A percentile compares a stretch with the other conserved stretches of the same genome.
These are phyloP conservation scores for Clanis bilineata DNA, from an alignment of 2,888 invertebrate genomes.

Conservation along the genomic window DNA sequence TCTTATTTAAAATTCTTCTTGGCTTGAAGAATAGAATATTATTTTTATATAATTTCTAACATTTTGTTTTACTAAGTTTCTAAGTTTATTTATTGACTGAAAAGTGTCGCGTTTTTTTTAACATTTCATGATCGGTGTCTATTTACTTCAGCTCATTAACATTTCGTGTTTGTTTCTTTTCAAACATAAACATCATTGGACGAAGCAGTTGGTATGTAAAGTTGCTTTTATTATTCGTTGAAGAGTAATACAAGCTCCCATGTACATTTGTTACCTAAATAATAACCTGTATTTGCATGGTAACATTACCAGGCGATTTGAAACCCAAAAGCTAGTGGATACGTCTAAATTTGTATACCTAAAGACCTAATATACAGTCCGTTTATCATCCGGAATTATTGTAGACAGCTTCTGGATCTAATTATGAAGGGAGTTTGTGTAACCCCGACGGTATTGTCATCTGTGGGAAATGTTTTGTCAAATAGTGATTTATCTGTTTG, in stretches of 20 bases:
- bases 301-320: slow-evolving; percentile 16
- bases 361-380: slow-evolving; percentile 21
- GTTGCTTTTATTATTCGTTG: slow-evolving; percentile 39
- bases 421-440: slow-evolving; percentile 48
- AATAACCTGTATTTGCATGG: slow-evolving; percentile 43
- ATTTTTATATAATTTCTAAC: too few species aligned
- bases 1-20: too few species aligned
- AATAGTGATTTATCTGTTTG: slow-evolving; percentile 44
- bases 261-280: slow-evolving; percentile 23
- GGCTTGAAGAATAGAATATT: too few species aligned
- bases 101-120: too few species aligned
- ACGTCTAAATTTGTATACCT: slow-evolving; percentile 15
- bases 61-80: too few species aligned
- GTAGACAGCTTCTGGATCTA: background rate
- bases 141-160: slow-evolving; percentile 48
- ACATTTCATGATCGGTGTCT: slow-evolving; percentile 25
- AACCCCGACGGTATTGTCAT: slow-evolving; percentile 37
- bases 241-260: slow-evolving; percentile 55
- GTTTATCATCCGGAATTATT: slow-evolving; percentile 16
- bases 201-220: slow-evolving; percentile 78
- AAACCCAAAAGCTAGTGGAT: slow-evolving; percentile 24
- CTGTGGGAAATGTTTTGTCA: slow-evolving; percentile 46
- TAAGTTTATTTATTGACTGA: too few species aligned
- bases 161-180: slow-evolving; percentile 64
- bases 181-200: slow-evolving; percentile 70